phyloP scores from a whole-genome alignment of 1,140 invertebrate species.

The Tetranychus urticae region DNA sequence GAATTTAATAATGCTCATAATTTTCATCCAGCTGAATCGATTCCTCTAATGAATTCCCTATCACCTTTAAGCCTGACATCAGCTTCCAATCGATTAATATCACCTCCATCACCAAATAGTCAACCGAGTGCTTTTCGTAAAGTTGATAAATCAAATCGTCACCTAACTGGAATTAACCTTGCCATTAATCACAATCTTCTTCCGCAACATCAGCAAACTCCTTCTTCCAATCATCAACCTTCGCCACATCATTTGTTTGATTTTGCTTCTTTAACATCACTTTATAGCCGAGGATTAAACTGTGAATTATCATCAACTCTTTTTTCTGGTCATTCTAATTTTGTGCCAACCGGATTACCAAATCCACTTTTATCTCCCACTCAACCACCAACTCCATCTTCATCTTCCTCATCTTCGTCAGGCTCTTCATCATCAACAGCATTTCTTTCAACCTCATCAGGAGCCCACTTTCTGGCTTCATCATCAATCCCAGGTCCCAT shows the following conservation, averaged over 20 bases:
- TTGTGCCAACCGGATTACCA: too few species aligned
- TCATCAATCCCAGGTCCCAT: not conserved
- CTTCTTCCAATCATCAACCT: not conserved
- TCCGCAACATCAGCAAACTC: not conserved
- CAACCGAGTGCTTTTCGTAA: not conserved
- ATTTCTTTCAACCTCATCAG: not conserved
- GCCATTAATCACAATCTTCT: not conserved
- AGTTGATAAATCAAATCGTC: not conserved
- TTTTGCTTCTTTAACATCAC: not conserved
- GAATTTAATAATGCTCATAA: not conserved
- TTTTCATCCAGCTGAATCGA: not conserved
- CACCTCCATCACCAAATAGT: not conserved
- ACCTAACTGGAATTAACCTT: not conserved
- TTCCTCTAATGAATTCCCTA: not conserved
- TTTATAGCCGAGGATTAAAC: not conserved
- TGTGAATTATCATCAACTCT: too few species aligned
- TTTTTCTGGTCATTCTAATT: too few species aligned
- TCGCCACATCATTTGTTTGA: not conserved
- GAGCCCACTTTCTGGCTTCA: not conserved
- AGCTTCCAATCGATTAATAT: not conserved
- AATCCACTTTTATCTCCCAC: too few species aligned
- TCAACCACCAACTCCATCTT: not conserved
- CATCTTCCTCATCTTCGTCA: constrained; percentile 3
- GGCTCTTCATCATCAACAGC: not conserved
- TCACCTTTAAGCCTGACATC: too few species aligned